Evolutionary conservation across 2,113 vertebrate genomes (phyloP).

Genomic region (Corythaeola cristata): DNA sequence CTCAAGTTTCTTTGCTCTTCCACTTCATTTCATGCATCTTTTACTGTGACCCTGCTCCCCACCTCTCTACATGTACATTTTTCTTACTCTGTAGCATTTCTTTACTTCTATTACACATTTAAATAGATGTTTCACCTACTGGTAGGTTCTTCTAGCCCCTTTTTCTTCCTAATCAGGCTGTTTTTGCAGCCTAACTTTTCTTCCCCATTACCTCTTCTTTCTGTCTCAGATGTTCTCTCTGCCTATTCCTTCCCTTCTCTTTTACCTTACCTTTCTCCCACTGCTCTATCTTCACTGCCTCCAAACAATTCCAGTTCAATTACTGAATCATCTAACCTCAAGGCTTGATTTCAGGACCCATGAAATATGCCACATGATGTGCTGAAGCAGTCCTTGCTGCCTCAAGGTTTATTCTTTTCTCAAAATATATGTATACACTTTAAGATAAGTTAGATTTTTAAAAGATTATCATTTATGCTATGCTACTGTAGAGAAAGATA

Average conservation of each 20-base stretch:
- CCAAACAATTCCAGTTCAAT: neutral
- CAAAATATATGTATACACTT: neutral
- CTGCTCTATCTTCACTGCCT: neutral
- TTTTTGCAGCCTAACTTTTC: neutral
- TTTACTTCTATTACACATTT: neutral
- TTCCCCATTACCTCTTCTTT: neutral
- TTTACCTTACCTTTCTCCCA: neutral
- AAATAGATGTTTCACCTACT: neutral
- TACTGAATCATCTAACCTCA: neutral
- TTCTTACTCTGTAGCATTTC: neutral
- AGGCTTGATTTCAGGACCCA: neutral
- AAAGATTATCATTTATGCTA: neutral
- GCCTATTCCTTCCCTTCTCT: neutral
- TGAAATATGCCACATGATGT: neutral
- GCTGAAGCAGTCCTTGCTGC: neutral
- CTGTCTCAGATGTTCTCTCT: neutral
- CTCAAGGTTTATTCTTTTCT: neutral
- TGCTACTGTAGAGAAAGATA: neutral
- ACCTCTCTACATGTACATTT: neutral
- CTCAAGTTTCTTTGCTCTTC: neutral
- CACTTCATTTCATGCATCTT: neutral
- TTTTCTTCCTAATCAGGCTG: neutral
- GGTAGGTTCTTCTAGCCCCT: neutral
- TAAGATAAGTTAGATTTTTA: neutral
- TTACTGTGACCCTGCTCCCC: neutral